Evolutionary conservation across 2,888 invertebrate genomes (phyloP).

Genomic region (Tubiluchus corallicola): DNA sequence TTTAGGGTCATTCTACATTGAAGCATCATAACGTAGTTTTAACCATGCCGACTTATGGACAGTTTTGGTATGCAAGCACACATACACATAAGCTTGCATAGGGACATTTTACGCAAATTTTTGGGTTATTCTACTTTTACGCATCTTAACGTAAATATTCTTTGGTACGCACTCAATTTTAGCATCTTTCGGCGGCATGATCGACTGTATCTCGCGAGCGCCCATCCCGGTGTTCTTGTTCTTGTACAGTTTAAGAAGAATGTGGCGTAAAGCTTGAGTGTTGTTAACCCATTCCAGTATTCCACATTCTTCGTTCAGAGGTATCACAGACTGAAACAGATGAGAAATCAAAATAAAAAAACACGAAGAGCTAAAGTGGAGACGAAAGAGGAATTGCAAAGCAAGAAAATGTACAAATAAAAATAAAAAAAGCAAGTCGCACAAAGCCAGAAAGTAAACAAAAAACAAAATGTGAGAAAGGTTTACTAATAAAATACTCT

Average conservation of each 20-base stretch:
- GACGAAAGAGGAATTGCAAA: neutral
- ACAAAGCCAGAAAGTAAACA: too few relatives aligned
- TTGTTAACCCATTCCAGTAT: conserved; percentile 90
- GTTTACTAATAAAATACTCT: too few relatives aligned
- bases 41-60: too few relatives aligned
- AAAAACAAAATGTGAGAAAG: too few relatives aligned
- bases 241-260: conserved; percentile 27
- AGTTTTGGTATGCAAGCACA: too few relatives aligned
- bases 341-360: neutral
- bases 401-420: neutral
- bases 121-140: too few relatives aligned
- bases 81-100: too few relatives aligned
- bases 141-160: too few relatives aligned
- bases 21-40: too few relatives aligned
- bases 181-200: conserved; percentile 44
- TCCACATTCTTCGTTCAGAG: conserved; percentile 84
- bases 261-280: conserved; percentile 33
- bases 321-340: conserved; percentile 54
- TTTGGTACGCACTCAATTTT: too few relatives aligned
- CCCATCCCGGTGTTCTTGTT: conserved; percentile 45
- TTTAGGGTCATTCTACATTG: too few relatives aligned
- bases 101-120: too few relatives aligned
- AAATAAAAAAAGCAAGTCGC: conserved; percentile 5
- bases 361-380: neutral
- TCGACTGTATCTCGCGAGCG: conserved; percentile 41